phyloP scores from a whole-genome alignment of 2,797 vertebrate species.

The Acipenser ruthenus region DNA sequence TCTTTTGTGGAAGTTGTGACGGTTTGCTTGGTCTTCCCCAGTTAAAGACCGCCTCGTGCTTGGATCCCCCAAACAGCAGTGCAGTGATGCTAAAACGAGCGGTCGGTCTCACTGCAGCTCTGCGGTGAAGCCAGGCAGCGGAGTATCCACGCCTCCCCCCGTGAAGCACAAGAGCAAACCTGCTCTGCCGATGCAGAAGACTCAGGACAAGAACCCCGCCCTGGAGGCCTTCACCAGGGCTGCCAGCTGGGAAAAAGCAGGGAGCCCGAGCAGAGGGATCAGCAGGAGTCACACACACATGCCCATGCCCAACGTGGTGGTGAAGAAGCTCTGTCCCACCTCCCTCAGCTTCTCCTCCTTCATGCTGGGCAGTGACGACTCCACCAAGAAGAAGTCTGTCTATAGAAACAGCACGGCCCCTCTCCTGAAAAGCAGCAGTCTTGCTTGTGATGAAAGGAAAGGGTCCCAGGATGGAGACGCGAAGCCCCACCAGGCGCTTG shows the following conservation, averaged over 20 bases:
- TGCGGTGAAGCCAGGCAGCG: too few species aligned
- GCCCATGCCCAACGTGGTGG: slow-evolving; percentile 1
- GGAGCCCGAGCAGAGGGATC: slow-evolving; percentile 7
- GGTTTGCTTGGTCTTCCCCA: slow-evolving; percentile 15
- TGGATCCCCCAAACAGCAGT: slow-evolving; percentile 18
- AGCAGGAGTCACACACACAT: slow-evolving; percentile 13
- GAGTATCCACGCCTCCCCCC: slow-evolving; percentile 20
- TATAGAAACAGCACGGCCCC: not conserved
- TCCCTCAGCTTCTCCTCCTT: not conserved
- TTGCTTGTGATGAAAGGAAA: slow-evolving; percentile 10
- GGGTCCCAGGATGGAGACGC: slow-evolving; percentile 15
- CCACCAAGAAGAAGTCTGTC: too few species aligned
- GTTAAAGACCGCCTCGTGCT: slow-evolving; percentile 39
- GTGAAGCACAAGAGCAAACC: slow-evolving; percentile 34
- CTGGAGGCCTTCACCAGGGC: slow-evolving; percentile 18
- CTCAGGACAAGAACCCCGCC: slow-evolving; percentile 27
- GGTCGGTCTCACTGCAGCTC: not conserved
- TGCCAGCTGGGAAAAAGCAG: slow-evolving; percentile 4
- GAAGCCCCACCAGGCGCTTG: not conserved
- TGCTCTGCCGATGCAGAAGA: slow-evolving; percentile 24
- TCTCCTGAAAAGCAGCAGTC: not conserved
- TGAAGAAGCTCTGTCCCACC: slow-evolving; percentile 8
- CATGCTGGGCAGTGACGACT: slow-evolving; percentile 8
- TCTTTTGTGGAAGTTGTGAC: not conserved
- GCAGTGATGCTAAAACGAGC: slow-evolving; percentile 7